Base-by-base conservation (phyloP, 2,797 vertebrate species). In the Eurystomus glaucurus region DNA sequence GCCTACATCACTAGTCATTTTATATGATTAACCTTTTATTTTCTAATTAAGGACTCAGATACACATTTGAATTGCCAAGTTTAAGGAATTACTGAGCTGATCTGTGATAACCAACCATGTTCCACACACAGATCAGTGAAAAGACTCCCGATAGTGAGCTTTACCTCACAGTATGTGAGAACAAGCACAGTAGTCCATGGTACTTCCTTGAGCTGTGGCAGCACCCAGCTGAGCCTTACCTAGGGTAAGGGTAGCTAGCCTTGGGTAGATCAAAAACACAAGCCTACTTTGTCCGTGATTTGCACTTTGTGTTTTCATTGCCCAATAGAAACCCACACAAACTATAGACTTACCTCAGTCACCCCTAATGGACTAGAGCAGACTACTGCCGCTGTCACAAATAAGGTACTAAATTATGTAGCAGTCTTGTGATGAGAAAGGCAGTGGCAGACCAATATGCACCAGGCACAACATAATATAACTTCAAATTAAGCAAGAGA, bases 381-480 rank as follows among this genome's bases (percentile, higher is more conserved):
- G 48, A 35, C 14, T 70, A 64, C 37, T 85, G 46, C 9, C 50
- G 46, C 20, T 33, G 66, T 58, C 17, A 58, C 35, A 90, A 51
- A 77, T 17, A 84, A 57, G 35, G 43, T 14, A 72, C 16, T 23
- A 88, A 55, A 39, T 65, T 71, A 43, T 7, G 23, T 68, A 84
- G 48, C 20, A 83, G 8, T 9, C 21, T 37, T 75, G 31, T 54
- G 83, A 70, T 8, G 45, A 81, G 51, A 77, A 64, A 37, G 50
- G 29, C 31, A 19, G 9, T 19, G 18, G 12, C 25, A 93, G 31
- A 70, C 12, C 31, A 57, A 35, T 31, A 16, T 25, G 22, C 0
- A 3, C 17, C 0, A 1, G 76, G 13, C 13, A 41, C 16, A 70
- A 8, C 1, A 4, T 20, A 66, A 43, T 37, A 31, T 3, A 65